phyloP scores from a whole-genome alignment of 2,797 vertebrate genomes.

The Cyclopterus lumpus region DNA sequence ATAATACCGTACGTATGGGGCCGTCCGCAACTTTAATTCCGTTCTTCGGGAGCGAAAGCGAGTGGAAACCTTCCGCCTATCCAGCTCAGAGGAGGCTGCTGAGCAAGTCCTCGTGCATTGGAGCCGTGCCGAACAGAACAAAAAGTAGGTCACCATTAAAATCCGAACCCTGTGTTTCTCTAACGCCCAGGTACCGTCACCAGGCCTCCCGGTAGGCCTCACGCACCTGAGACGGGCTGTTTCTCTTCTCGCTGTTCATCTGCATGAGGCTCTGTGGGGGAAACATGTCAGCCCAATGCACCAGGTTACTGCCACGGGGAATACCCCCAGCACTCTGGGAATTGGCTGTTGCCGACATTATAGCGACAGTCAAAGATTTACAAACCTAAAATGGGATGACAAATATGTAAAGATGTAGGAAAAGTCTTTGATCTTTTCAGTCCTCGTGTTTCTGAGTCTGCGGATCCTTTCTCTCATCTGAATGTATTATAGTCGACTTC shows the following conservation, averaged over 20 bases:
- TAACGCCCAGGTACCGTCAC: slow-evolving; percentile 33
- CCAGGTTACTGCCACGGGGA: slow-evolving; percentile 58
- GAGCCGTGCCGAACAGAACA: slow-evolving; percentile 19
- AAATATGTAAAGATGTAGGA: slow-evolving; percentile 38
- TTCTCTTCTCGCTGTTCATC: slow-evolving; percentile 56
- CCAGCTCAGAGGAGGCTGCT: slow-evolving; percentile 27
- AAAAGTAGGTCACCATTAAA: slow-evolving; percentile 69
- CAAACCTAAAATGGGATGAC: slow-evolving; percentile 41
- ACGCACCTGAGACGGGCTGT: slow-evolving; percentile 49
- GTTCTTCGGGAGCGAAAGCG: not conserved
- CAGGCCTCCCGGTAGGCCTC: slow-evolving; percentile 55
- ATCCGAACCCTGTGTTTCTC: slow-evolving; percentile 34
- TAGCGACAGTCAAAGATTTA: slow-evolving; percentile 58
- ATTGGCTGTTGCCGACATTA: slow-evolving; percentile 58
- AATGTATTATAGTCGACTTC: slow-evolving; percentile 23
- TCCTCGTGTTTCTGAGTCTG: slow-evolving; percentile 19
- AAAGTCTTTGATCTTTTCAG: slow-evolving; percentile 43
- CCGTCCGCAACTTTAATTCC: not conserved
- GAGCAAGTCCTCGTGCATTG: slow-evolving; percentile 18
- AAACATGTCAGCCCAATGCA: slow-evolving; percentile 60
- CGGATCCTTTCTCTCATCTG: slow-evolving; percentile 10
- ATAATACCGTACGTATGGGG: not conserved
- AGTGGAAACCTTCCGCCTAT: slow-evolving; percentile 23
- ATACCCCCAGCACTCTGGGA: slow-evolving; percentile 42
- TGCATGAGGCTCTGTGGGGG: slow-evolving; percentile 43